Percentiles rank a stretch among this genome's conserved stretches.
Conservation (phyloP, 2,888 invertebrate species). For the Tortrix viridana region DNA sequence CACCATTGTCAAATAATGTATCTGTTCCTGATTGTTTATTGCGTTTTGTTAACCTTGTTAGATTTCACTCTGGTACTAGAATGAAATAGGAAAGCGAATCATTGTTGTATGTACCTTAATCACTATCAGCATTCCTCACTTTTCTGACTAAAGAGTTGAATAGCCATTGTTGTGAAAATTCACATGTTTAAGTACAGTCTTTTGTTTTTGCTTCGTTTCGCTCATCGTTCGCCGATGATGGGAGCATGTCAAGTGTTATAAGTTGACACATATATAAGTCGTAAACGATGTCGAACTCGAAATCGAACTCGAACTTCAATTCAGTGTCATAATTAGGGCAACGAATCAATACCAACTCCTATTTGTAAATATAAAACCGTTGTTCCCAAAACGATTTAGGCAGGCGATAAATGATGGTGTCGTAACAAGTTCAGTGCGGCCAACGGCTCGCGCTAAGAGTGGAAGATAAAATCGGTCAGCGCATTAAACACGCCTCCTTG, state of each 20-base stretch:
- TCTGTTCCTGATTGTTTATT: constrained; percentile 26
- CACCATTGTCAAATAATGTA: constrained; percentile 19
- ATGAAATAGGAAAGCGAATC: constrained; percentile 28
- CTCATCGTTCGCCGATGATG: constrained; percentile 23
- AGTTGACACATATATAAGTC: not conserved
- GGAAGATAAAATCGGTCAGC: constrained; percentile 65
- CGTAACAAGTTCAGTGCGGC: constrained; percentile 47
- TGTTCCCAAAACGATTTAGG: constrained; percentile 47
- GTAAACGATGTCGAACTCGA: not conserved
- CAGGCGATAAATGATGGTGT: constrained; percentile 52
- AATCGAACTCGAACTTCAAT: not conserved
- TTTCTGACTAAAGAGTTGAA: constrained; percentile 15
- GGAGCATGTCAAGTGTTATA: constrained; percentile 9
- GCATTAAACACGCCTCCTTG: constrained; percentile 52
- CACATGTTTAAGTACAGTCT: constrained; percentile 35
- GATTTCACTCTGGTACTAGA: constrained; percentile 30
- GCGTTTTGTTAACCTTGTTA: constrained; percentile 30
- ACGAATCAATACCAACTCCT: constrained; percentile 1
- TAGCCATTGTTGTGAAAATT: constrained; percentile 39
- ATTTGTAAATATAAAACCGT: constrained; percentile 28
- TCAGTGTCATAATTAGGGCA: not conserved
- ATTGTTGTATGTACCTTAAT: constrained; percentile 29
- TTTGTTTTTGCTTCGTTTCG: constrained; percentile 34
- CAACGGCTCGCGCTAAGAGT: constrained; percentile 45
- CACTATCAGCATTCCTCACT: constrained; percentile 30